Base-by-base conservation (phyloP, 2,888 invertebrate genomes). In the Mantis religiosa region DNA sequence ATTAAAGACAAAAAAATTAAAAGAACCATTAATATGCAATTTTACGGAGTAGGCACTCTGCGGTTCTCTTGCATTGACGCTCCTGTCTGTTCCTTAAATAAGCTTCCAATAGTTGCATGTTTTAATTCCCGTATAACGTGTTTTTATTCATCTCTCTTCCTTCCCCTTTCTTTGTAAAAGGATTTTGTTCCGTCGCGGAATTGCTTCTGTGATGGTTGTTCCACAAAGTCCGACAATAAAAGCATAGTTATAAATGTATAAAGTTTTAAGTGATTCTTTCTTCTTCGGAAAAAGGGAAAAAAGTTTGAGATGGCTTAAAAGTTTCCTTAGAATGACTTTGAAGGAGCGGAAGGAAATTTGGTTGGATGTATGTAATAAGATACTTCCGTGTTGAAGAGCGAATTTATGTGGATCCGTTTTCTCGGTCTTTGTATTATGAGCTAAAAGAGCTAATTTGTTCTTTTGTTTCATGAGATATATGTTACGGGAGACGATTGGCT, bases 201-300 rank as follows among this genome's bases (percentile, higher is more conserved):
- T 89, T 83, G 87, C 89, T 82, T 85, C 88, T 85, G 85, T 85
- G 85, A 88, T 86, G 88, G 85, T 28, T 85, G 87, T 88, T 88
- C 88, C 82, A 71, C 82, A 82, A 89, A 87, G 87, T 89, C 81
- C 25, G 82, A 87, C 88, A 85, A 82, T 88, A 85, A 89, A 89
- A 88, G 89, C 86, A 83, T 86, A 88, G 88, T 90, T 90, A 89
- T 90, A 90, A 89, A 90, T 90, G 89, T 89, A 85, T 85, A 85
- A 89, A 89, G 89, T 89, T 89, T 89, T 85, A 88, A 89, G 88
- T 87, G 87, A 89, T 85, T 89, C 88, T 88, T 88, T 89, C 47
- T 88, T 89, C 84, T 83, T 47, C 34, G 28, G 27, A 47, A 71
- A 82, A 88, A 88, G 83, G 83, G 34, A 54, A 86, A 82, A 54